phyloP scores from a whole-genome alignment of 2,888 invertebrate genomes.

The Rhodophaea formosa region DNA sequence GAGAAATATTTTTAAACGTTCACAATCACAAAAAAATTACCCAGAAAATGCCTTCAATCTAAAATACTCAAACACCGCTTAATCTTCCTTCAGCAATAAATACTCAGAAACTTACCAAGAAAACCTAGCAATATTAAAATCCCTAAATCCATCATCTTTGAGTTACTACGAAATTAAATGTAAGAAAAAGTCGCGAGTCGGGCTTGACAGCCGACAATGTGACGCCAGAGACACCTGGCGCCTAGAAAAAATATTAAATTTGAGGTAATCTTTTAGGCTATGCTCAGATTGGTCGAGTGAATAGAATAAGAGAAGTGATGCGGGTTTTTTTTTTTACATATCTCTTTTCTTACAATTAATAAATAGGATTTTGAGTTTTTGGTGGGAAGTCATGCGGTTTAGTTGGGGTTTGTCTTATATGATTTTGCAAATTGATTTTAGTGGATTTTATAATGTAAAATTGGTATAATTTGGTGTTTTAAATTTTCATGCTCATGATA shows the following conservation, averaged over 20 bases:
- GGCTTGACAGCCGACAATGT: slow-evolving; percentile 43
- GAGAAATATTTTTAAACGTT: no score
- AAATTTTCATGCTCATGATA: no score
- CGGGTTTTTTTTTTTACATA: no score
- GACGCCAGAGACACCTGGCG: slow-evolving; percentile 37
- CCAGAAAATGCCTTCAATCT: neutral
- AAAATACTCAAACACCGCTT: neutral
- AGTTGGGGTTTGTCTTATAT: no score
- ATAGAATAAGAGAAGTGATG: no score
- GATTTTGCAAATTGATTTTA: no score
- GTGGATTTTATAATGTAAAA: no score
- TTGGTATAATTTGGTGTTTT: no score
- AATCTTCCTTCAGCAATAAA: neutral
- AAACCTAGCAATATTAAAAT: neutral
- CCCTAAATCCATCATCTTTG: slow-evolving; percentile 13
- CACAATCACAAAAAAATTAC: neutral
- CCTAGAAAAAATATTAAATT: slow-evolving; percentile 54
- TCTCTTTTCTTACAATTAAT: no score
- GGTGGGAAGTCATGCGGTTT: no score
- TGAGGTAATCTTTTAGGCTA: slow-evolving; percentile 40
- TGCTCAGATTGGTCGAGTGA: neutral
- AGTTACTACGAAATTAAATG: slow-evolving; percentile 24
- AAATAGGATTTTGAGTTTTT: no score
- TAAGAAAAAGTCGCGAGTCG: slow-evolving; percentile 39
- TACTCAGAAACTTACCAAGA: neutral